Conservation (phyloP, 2,888 invertebrate genomes). For the Ophion slaviceki region DNA sequence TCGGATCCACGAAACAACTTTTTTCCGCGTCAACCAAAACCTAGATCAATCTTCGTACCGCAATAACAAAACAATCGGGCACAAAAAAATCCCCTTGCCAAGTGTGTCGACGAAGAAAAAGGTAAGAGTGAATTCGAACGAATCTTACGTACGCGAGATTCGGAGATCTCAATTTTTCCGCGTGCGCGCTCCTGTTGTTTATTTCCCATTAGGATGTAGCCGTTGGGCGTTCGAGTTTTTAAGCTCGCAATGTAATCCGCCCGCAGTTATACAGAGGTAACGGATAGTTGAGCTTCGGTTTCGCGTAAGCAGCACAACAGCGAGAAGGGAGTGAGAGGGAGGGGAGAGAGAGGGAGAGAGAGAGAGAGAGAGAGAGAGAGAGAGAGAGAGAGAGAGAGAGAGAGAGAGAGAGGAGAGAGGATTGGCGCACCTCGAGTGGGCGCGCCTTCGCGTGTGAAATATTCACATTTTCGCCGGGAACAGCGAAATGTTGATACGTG, state of each 20-base stretch:
- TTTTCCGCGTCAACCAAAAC: too few relatives aligned
- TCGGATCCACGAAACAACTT: too few relatives aligned
- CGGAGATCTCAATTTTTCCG: neutral
- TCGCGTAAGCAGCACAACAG: constrained; percentile 12
- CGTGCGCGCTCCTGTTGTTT: neutral
- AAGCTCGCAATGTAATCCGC: constrained; percentile 45
- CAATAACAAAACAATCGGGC: too few relatives aligned
- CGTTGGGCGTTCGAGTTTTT: constrained; percentile 40
- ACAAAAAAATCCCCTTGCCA: too few relatives aligned
- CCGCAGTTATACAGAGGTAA: constrained; percentile 49
- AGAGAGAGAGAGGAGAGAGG: constrained; percentile 34
- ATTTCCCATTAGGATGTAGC: constrained; percentile 20
- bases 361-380: constrained; percentile 36
- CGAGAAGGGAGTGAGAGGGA: neutral
- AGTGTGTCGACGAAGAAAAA: too few relatives aligned
- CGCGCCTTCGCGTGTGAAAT: constrained; percentile 66
- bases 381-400: constrained; percentile 32
- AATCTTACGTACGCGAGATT: neutral
- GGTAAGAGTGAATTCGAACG: neutral
- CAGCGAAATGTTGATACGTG: constrained; percentile 36
- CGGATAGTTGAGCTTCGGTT: constrained; percentile 56
- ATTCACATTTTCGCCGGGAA: constrained; percentile 66
- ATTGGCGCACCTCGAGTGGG: constrained; percentile 60
- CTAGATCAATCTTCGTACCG: too few relatives aligned
- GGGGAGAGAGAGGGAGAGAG: constrained; percentile 19